These are phyloP conservation scores for Seriola quinqueradiata DNA, from an alignment of 2,113 vertebrate species.

Conservation along the genomic window DNA sequence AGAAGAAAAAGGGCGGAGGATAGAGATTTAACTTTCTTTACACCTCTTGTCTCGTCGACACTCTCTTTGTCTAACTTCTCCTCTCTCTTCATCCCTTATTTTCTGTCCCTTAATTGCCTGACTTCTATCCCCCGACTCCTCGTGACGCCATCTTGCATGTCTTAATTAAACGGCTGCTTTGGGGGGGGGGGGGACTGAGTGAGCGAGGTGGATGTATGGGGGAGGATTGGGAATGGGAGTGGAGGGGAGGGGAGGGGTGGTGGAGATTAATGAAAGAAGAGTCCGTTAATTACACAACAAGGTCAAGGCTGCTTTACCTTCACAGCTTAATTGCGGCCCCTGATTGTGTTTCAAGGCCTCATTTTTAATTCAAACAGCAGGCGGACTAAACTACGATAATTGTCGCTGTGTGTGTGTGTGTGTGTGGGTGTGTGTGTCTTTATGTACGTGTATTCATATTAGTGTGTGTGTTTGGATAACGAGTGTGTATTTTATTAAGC, in stretches of 20 bases:
- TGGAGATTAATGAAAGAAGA: conserved; percentile 76
- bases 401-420: conserved; percentile 23
- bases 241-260: conserved; percentile 20
- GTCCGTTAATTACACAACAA: conserved; percentile 82
- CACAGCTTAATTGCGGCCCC: conserved; percentile 76
- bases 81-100: conserved; percentile 6
- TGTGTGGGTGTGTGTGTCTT: conserved; percentile 15
- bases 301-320: conserved; percentile 81
- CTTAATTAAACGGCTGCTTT: conserved; percentile 81
- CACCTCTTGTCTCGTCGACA: not conserved
- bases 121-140: conserved; percentile 62
- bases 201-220: conserved; percentile 21
- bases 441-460: not conserved
- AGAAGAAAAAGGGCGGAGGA: not conserved
- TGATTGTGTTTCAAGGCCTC: conserved; percentile 72
- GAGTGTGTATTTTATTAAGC: not conserved
- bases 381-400: conserved; percentile 66
- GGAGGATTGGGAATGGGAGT: not conserved
- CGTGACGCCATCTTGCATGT: conserved; percentile 65
- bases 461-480: not conserved
- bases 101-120: conserved; percentile 54
- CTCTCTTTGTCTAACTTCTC: not conserved
- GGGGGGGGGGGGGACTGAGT: conserved; percentile 35
- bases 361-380: conserved; percentile 70
- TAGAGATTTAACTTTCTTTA: not conserved